phyloP scores from a whole-genome alignment of 1,140 invertebrate genomes.

The Leptonema lineaticorne region DNA sequence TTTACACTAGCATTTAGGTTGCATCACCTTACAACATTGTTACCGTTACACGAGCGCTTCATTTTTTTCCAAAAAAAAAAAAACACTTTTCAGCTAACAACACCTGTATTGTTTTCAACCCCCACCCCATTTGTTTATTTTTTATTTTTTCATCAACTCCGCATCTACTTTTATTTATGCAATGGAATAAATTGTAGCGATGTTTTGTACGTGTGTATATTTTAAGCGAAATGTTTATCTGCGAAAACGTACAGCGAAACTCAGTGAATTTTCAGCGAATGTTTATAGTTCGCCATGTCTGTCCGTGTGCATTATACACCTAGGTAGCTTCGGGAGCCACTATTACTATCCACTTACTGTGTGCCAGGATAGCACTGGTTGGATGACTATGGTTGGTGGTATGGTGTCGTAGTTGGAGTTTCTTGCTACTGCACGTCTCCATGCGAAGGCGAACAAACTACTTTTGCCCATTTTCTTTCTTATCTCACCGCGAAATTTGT shows the following conservation, averaged over 20 bases:
- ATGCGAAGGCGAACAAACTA: conserved; percentile 13
- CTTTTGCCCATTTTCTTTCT: conserved; percentile 36
- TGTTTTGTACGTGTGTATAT: no score
- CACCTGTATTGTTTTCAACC: no score
- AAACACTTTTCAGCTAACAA: no score
- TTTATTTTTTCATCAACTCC: background rate
- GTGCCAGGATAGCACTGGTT: no score
- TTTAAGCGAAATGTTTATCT: conserved; percentile 32
- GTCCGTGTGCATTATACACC: background rate
- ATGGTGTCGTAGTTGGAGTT: no score
- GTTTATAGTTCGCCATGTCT: conserved; percentile 13
- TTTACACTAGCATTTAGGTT: background rate
- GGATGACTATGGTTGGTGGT: no score
- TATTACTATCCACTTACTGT: no score
- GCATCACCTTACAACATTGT: background rate
- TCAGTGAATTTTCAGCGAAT: conserved; percentile 28
- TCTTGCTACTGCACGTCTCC: background rate
- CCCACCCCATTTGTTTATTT: background rate
- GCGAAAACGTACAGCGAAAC: conserved; percentile 21
- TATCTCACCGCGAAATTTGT: conserved; percentile 39
- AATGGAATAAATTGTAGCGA: background rate
- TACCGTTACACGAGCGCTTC: background rate
- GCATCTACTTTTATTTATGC: conserved; percentile 7
- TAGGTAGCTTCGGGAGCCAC: no score
- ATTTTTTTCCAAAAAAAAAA: no score